A percentile compares a stretch with the other conserved stretches of the same genome.
Evolutionary conservation across 2,888 invertebrate species (phyloP).

Genomic region (Tinea pellionella): DNA sequence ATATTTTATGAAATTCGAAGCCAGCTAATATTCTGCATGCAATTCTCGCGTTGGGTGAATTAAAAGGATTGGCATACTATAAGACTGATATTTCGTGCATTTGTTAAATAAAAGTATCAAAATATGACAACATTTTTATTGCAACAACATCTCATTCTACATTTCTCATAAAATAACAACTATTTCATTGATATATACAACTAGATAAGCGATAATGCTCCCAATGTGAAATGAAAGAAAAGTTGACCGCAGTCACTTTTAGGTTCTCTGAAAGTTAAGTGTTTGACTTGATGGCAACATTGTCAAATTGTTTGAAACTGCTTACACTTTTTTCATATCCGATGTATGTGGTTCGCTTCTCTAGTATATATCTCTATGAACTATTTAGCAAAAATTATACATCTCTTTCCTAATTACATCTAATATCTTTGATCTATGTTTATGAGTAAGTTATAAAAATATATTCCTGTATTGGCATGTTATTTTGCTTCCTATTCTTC

Average conservation of each 20-base stretch:
- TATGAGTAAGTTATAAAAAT: conserved; percentile 5
- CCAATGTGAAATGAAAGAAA: too few species aligned
- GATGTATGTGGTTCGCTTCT: too few species aligned
- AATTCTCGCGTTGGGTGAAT: neutral
- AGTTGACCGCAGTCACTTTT: too few species aligned
- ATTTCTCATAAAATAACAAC: neutral
- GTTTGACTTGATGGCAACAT: too few species aligned
- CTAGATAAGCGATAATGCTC: too few species aligned
- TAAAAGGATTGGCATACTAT: conserved; percentile 15
- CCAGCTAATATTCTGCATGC: neutral
- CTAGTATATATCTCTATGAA: too few species aligned
- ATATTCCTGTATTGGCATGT: conserved; percentile 9
- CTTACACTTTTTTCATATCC: too few species aligned
- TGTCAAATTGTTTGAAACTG: too few species aligned
- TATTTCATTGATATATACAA: too few species aligned
- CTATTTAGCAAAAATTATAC: neutral
- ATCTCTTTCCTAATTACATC: neutral
- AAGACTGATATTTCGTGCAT: neutral
- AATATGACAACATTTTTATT: neutral
- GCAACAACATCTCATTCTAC: neutral
- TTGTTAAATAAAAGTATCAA: too few species aligned
- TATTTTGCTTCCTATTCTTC: neutral
- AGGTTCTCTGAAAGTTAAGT: too few species aligned
- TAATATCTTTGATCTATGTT: neutral
- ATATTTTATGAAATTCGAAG: too few species aligned